These are phyloP conservation scores for Eupeodes luniger DNA, from an alignment of 2,888 invertebrate genomes.

Conservation along the genomic window DNA sequence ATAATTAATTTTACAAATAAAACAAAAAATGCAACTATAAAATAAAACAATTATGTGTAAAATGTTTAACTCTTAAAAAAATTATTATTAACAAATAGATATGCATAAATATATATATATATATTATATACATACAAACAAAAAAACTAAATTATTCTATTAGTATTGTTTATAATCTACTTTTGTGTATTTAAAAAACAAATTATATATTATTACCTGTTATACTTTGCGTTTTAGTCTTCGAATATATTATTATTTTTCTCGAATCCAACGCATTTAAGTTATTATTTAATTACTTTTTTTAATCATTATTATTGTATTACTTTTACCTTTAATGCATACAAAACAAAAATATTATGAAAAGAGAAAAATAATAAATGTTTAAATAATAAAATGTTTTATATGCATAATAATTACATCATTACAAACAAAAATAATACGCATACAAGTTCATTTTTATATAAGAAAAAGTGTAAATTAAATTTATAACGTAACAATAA, in stretches of 20 bases:
- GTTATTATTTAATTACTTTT: slow-evolving; percentile 50
- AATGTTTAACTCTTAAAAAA: slow-evolving; percentile 74
- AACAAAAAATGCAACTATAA: slow-evolving; percentile 59
- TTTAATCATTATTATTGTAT: slow-evolving; percentile 8
- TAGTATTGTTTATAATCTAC: slow-evolving; percentile 72
- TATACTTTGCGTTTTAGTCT: slow-evolving; percentile 71
- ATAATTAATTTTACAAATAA: slow-evolving; percentile 75
- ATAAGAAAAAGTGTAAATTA: slow-evolving; percentile 75
- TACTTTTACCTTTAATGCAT: slow-evolving; percentile 37
- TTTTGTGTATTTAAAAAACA: slow-evolving; percentile 63
- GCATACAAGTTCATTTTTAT: slow-evolving; percentile 75
- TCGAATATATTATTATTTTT: slow-evolving; percentile 59
- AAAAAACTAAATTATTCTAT: slow-evolving; percentile 70
- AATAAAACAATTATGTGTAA: slow-evolving; percentile 66
- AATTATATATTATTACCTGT: slow-evolving; percentile 65
- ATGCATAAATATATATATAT: slow-evolving; percentile 69
- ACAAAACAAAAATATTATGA: slow-evolving; percentile 38
- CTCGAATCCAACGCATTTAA: slow-evolving; percentile 70
- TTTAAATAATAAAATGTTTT: slow-evolving; percentile 74
- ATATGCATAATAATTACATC: slow-evolving; percentile 70
- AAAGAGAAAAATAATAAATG: slow-evolving; percentile 65
- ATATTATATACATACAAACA: slow-evolving; percentile 63
- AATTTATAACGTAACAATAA: slow-evolving; percentile 75
- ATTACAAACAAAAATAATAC: slow-evolving; percentile 58
- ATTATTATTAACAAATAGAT: slow-evolving; percentile 68